A percentile compares a stretch with the other conserved stretches of the same genome.
These are phyloP conservation scores for Aurelia sp. DNA, from an alignment of 30 jellyfish, hydroid and myxozoan species.

Conservation along the genomic window DNA sequence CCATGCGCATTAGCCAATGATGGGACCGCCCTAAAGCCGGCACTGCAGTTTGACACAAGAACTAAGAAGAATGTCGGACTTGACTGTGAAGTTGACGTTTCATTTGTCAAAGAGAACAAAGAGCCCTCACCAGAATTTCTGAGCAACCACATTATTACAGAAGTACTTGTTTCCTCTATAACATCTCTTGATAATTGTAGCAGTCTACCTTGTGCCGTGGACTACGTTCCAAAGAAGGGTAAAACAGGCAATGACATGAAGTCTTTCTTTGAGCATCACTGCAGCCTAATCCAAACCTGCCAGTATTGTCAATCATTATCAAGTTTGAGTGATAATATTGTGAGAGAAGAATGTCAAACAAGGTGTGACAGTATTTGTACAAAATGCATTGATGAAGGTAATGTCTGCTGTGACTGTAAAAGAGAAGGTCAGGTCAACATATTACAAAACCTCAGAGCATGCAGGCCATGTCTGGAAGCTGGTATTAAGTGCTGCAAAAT, in stretches of 20 bases:
- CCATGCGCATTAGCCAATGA: constrained; percentile 33
- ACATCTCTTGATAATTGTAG: neutral
- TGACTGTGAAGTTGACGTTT: constrained; percentile 9
- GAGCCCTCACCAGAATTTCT: constrained; percentile 17
- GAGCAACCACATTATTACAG: neutral
- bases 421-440: constrained; percentile 4
- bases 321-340: constrained; percentile 10
- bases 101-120: constrained; percentile 6
- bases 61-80: neutral
- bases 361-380: neutral
- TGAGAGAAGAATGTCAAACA: neutral
- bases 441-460: constrained; percentile 18
- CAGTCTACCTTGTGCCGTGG: constrained; percentile 37
- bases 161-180: no score
- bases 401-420: constrained; percentile 8
- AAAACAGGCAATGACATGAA: constrained; percentile 4
- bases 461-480: neutral
- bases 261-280: neutral
- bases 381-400: neutral
- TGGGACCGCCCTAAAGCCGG: constrained; percentile 46
- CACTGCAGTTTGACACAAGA: constrained; percentile 25
- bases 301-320: neutral
- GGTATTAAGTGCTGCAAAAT: constrained; percentile 10
- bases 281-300: neutral
- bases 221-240: constrained; percentile 15